A percentile compares a stretch with the other conserved stretches of the same genome.
phyloP scores from a whole-genome alignment of 2,888 invertebrate genomes.

The Prionchulus punctatus region DNA sequence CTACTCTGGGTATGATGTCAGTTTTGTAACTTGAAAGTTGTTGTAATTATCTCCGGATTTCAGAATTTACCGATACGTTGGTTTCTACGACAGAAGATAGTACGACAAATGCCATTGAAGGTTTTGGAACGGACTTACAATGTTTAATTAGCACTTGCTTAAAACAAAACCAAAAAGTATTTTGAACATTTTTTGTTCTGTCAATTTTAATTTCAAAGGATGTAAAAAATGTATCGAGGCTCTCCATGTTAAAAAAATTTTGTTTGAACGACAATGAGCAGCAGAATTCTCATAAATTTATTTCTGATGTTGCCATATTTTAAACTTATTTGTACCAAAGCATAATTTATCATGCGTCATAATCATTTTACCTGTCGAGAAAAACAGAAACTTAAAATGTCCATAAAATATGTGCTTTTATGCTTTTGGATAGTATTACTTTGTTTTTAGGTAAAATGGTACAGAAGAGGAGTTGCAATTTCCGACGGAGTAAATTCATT shows the following conservation, averaged over 20 bases:
- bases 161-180: constrained; percentile 5
- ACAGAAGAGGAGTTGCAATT: constrained; percentile 2
- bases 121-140: constrained; percentile 10
- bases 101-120: constrained; percentile 5
- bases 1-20: no score
- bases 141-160: constrained; percentile 6
- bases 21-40: no score
- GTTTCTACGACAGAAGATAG: constrained; percentile 7
- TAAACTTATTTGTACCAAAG: no score
- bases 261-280: no score
- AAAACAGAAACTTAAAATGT: no score
- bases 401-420: neutral
- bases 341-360: no score
- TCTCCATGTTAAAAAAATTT: no score
- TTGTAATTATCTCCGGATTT: no score
- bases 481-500: neutral
- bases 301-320: no score
- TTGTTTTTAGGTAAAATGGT: constrained; percentile 7
- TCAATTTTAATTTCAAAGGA: neutral
- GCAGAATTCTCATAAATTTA: no score
- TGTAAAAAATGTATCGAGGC: neutral
- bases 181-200: neutral
- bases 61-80: no score
- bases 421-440: neutral
- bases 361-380: no score